phyloP scores from a whole-genome alignment of 2,888 invertebrate species.

The Melitaea athalia region DNA sequence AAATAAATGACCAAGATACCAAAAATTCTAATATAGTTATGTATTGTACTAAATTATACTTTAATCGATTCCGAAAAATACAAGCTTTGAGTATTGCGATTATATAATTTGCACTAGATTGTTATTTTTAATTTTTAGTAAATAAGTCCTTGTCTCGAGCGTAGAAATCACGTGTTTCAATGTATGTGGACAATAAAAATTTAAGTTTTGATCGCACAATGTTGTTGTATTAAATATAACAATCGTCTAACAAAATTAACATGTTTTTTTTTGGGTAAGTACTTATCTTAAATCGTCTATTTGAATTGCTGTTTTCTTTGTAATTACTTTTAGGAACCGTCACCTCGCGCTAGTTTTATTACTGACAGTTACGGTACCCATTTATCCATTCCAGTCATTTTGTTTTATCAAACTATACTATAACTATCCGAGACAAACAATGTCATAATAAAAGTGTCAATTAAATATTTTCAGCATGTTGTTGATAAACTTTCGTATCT shows the following conservation, averaged over 20 bases:
- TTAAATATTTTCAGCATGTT: slow-evolving; percentile 33
- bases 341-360: slow-evolving; percentile 62
- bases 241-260: slow-evolving; percentile 52
- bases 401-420: slow-evolving; percentile 31
- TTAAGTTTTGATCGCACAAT: slow-evolving; percentile 50
- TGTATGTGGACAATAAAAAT: slow-evolving; percentile 45
- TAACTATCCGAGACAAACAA: slow-evolving; percentile 35
- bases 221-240: slow-evolving; percentile 57
- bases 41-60: slow-evolving; percentile 58
- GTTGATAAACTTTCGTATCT: slow-evolving; percentile 2
- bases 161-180: slow-evolving; percentile 17
- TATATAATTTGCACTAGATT: slow-evolving; percentile 48
- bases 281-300: slow-evolving; percentile 60
- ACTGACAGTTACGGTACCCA: slow-evolving; percentile 57
- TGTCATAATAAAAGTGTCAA: slow-evolving; percentile 38
- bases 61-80: slow-evolving; percentile 45
- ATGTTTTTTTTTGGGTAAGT: slow-evolving; percentile 61
- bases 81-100: slow-evolving; percentile 52
- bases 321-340: slow-evolving; percentile 53
- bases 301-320: slow-evolving; percentile 27
- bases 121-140: slow-evolving; percentile 43
- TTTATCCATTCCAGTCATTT: slow-evolving; percentile 64
- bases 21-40: slow-evolving; percentile 62
- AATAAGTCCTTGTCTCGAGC: slow-evolving; percentile 31
- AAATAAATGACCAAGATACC: slow-evolving; percentile 68